These are phyloP conservation scores for Myotis planiceps DNA, from an alignment of 2,797 vertebrate species.

Conservation along the genomic window DNA sequence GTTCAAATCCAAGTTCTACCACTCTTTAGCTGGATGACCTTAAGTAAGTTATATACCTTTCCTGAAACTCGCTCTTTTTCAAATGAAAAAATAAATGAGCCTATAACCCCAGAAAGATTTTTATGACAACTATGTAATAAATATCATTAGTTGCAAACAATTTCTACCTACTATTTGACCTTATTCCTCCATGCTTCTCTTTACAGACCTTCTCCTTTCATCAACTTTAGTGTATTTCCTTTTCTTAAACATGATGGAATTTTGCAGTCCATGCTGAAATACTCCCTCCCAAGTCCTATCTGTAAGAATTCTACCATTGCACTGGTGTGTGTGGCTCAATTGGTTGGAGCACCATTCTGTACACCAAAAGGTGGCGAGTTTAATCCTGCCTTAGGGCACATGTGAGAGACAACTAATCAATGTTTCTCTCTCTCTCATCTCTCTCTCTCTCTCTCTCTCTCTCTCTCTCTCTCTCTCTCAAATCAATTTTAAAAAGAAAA, in stretches of 20 bases:
- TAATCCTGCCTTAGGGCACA: accelerated
- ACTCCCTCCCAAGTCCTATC: background rate
- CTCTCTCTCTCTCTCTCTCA: background rate
- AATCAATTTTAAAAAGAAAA: background rate
- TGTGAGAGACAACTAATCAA: background rate
- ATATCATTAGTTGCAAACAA: background rate
- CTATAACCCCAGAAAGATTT: background rate
- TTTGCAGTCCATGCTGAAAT: background rate
- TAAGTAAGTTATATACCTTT: background rate
- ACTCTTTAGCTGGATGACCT: background rate
- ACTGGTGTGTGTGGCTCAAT: background rate
- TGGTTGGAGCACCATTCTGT: background rate
- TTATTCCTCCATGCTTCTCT: background rate
- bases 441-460: background rate
- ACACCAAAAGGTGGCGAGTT: background rate
- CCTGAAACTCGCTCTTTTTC: background rate
- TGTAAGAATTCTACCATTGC: background rate
- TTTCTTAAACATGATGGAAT: background rate
- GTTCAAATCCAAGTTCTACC: background rate
- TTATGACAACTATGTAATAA: background rate
- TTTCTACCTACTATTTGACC: background rate
- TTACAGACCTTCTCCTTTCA: background rate
- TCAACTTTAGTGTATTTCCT: background rate
- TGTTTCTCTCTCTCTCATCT: background rate
- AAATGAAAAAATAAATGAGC: background rate